Conservation (phyloP, 2,888 invertebrate genomes). For the Parnassius orleans region DNA sequence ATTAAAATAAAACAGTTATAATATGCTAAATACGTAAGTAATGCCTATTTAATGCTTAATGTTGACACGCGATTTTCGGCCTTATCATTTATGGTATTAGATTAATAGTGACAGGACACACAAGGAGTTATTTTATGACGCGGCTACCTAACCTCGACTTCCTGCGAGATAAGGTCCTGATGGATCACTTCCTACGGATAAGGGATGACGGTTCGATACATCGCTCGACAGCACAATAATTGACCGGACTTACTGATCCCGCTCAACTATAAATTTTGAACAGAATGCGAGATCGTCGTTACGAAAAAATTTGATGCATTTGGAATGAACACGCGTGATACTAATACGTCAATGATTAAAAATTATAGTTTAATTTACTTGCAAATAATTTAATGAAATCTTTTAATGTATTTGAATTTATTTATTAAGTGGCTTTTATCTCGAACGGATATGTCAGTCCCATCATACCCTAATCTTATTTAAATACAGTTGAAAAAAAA, state of each 20-base stretch:
- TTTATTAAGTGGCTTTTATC: too few relatives aligned
- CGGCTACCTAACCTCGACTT: conserved; percentile 45
- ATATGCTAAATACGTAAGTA: not conserved
- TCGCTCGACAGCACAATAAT: conserved; percentile 15
- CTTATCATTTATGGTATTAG: conserved; percentile 18
- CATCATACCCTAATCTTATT: too few relatives aligned
- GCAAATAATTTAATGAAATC: too few relatives aligned
- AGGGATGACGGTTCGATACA: conserved; percentile 41
- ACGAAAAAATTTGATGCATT: too few relatives aligned
- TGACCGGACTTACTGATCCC: conserved; percentile 32
- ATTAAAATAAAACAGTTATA: too few relatives aligned
- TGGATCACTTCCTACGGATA: conserved; percentile 72
- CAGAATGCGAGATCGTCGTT: not conserved
- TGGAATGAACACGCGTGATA: too few relatives aligned
- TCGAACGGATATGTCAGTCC: too few relatives aligned
- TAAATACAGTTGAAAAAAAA: too few relatives aligned
- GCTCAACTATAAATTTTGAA: conserved; percentile 18
- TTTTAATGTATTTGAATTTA: too few relatives aligned
- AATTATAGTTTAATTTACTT: too few relatives aligned
- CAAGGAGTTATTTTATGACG: conserved; percentile 12
- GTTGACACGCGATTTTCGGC: conserved; percentile 14
- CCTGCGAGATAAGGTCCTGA: conserved; percentile 72
- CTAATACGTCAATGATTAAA: too few relatives aligned
- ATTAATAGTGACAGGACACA: not conserved
- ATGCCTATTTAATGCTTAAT: not conserved